Conservation (phyloP, 2,888 invertebrate species). For the Colletes collaris region DNA sequence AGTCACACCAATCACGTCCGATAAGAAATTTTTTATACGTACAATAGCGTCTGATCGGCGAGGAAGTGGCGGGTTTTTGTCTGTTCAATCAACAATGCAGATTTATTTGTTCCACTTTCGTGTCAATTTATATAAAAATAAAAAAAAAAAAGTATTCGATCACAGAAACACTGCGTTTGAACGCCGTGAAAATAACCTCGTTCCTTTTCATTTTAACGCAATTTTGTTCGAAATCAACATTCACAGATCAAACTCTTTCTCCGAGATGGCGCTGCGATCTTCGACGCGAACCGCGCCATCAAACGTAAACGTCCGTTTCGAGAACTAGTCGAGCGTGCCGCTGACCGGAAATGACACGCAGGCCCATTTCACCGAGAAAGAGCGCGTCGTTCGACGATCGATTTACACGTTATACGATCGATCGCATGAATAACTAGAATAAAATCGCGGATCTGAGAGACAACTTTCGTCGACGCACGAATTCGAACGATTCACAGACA, state of each 20-base stretch:
- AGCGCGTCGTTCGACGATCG: slow-evolving; percentile 39
- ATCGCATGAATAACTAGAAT: neutral
- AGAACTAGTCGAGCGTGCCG: neutral
- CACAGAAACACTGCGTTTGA: slow-evolving; percentile 24
- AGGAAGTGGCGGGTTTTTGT: slow-evolving; percentile 9
- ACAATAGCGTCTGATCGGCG: slow-evolving; percentile 3
- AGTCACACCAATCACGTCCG: too few relatives aligned
- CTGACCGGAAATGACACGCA: slow-evolving; percentile 27
- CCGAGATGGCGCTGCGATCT: neutral
- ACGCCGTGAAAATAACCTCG: neutral
- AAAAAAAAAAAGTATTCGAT: slow-evolving; percentile 13
- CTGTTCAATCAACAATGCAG: neutral
- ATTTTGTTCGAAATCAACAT: too few relatives aligned
- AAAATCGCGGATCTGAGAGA: slow-evolving; percentile 15
- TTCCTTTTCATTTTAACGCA: too few relatives aligned
- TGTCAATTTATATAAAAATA: slow-evolving; percentile 16
- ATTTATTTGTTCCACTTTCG: slow-evolving; percentile 25
- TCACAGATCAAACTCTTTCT: too few relatives aligned
- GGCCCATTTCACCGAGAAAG: slow-evolving; percentile 19
- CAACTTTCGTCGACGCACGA: slow-evolving; percentile 30
- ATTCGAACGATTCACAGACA: slow-evolving; percentile 73
- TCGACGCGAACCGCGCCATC: neutral
- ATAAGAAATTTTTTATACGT: neutral
- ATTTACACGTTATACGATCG: neutral
- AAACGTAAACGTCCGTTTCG: neutral